Conservation (phyloP, 2,797 vertebrate genomes). For the Prionace glauca region DNA sequence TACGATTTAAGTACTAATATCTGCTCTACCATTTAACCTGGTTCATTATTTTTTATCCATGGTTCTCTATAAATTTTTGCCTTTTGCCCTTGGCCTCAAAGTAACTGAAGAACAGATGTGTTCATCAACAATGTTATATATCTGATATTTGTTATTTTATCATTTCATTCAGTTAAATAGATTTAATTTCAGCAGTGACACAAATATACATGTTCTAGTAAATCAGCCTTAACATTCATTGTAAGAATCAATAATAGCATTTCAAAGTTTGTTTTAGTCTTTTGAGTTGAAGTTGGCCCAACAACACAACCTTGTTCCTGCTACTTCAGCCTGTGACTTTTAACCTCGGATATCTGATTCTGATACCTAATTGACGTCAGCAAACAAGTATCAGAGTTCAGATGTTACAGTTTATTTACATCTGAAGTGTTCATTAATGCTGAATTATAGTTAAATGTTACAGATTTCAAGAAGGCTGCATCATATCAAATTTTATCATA, state of each 20-base stretch:
- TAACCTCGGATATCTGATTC: conserved; percentile 35
- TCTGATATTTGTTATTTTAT: neutral
- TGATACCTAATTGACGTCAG: conserved; percentile 35
- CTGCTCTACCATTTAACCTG: neutral
- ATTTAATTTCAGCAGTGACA: neutral
- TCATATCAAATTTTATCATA: neutral
- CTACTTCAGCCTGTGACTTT: conserved; percentile 18
- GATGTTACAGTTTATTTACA: conserved; percentile 30
- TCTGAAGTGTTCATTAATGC: neutral
- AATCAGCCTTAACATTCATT: neutral
- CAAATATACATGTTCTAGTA: neutral
- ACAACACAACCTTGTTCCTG: neutral
- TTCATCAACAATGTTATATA: neutral
- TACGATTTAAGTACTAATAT: neutral
- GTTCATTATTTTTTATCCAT: neutral
- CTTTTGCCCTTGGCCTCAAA: neutral
- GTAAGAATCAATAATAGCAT: conserved; percentile 5
- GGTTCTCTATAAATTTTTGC: neutral
- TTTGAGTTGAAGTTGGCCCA: conserved; percentile 19
- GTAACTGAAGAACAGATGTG: neutral
- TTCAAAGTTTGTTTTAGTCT: conserved; percentile 23
- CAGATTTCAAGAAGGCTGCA: neutral
- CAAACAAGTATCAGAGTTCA: conserved; percentile 5
- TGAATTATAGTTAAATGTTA: neutral
- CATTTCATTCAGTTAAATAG: neutral